Conservation (phyloP, 2,888 invertebrate genomes). For the Hyposoter dolosus region DNA sequence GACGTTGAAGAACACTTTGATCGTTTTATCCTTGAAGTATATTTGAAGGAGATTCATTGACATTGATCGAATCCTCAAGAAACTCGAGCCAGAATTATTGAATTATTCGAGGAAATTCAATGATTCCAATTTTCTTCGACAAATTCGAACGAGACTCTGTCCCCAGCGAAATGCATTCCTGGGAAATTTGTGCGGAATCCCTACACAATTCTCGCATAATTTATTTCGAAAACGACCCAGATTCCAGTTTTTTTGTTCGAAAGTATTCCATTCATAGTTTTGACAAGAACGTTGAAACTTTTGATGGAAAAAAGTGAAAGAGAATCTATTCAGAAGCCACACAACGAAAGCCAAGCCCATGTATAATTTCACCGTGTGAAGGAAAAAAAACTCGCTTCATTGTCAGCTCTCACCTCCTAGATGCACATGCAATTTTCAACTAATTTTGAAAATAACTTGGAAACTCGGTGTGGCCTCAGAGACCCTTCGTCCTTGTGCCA, state of each 20-base stretch:
- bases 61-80: conserved; percentile 15
- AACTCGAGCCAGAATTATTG: not conserved
- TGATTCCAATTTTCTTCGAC: not conserved
- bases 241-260: not conserved
- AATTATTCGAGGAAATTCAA: not conserved
- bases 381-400: not conserved
- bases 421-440: not conserved
- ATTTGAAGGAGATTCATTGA: conserved; percentile 15
- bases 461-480: not conserved
- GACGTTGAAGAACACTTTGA: conserved; percentile 2
- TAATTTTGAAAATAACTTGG: not conserved
- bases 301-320: not conserved
- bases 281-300: no score
- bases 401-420: not conserved
- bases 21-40: not conserved
- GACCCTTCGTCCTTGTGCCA: not conserved
- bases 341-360: not conserved
- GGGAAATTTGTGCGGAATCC: not conserved
- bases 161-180: not conserved
- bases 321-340: not conserved
- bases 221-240: not conserved
- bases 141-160: not conserved
- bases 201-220: not conserved
- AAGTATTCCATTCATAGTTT: no score
- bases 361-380: not conserved